Base-by-base conservation (phyloP, 1,140 invertebrate genomes). In the Archivesica marissinica region DNA sequence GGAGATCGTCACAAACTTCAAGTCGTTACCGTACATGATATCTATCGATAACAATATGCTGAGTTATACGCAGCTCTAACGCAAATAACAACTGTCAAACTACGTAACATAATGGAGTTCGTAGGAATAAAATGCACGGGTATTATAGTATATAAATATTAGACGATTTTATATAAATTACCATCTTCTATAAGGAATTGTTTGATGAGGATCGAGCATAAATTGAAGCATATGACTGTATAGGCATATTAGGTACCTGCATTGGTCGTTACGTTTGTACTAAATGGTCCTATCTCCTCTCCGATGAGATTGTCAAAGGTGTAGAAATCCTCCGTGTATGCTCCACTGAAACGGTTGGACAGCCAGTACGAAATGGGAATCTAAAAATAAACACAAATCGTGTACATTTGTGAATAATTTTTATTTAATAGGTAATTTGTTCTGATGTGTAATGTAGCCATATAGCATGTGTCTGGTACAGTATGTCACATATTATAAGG, bases 1-100 rank as follows among this genome's bases (percentile, higher is more conserved):
- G 15, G 47, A 28, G 17, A 89, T 64, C 15, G 85, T 84, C 1
- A 85, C 47, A 59, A 82, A 89, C 47, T 81, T 79, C 39, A 90
- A 68, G 33, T 72, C 30, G 33, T 88, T 90, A 25, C 88, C 89
- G 25, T 79, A 79, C 2, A n/a, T 28, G 6, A 66, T 35, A 64
- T 41, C 76, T 79, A 47, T 44, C 17, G 13, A 59, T n/a, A 28
- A 59, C 6, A 44, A 17, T 9, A 44, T 17, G 7, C 41, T 44
- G 17, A 44, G 17, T 44, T 44, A 44, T 44, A 7, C 17, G 17
- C 7, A 9, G 41, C 41, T 44, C 17, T 7, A 44, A n/a, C n/a
- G 7, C 17, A 44, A 44, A 7, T 7, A 44, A 9, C 17, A 44
- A 44, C 41, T 9, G 7, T 44, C 17, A 44, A 9, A 9, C 7